Evolutionary conservation across 2,888 invertebrate genomes (phyloP).

Genomic region (Metalampra italica): DNA sequence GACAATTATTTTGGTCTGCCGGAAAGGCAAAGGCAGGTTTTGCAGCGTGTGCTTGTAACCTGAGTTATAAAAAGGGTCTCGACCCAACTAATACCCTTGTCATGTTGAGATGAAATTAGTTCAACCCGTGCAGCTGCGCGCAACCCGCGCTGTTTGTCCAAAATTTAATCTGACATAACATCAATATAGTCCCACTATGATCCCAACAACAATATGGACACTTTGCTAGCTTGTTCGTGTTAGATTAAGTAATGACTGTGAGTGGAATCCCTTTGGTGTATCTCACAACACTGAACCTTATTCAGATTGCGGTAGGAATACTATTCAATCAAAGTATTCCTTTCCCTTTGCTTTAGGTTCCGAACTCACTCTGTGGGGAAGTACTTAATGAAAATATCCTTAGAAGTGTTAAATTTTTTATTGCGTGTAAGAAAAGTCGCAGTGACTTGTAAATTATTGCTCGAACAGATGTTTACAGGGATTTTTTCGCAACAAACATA

Average conservation of each 20-base stretch:
- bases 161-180: slow-evolving; percentile 62
- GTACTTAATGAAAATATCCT: slow-evolving; percentile 12
- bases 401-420: background rate
- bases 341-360: too few species aligned
- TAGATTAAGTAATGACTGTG: slow-evolving; percentile 13
- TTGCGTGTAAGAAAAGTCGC: background rate
- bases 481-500: slow-evolving; percentile 56
- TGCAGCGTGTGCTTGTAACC: slow-evolving; percentile 44
- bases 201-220: slow-evolving; percentile 16
- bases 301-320: too few species aligned
- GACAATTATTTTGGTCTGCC: slow-evolving; percentile 34
- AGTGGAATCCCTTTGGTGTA: background rate
- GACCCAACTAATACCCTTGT: slow-evolving; percentile 76
- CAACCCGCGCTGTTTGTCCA: slow-evolving; percentile 54
- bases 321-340: too few species aligned
- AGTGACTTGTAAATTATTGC: slow-evolving; percentile 65
- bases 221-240: slow-evolving; percentile 15
- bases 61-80: slow-evolving; percentile 68
- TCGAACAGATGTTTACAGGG: slow-evolving; percentile 56
- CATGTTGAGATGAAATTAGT: slow-evolving; percentile 75
- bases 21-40: slow-evolving; percentile 35
- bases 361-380: background rate
- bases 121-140: slow-evolving; percentile 69
- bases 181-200: slow-evolving; percentile 28
- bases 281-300: too few species aligned